Evolutionary conservation across 2,113 vertebrate species (phyloP), one percentile per base, ranked within the genome.

Genomic region (Seriola dumerili): DNA sequence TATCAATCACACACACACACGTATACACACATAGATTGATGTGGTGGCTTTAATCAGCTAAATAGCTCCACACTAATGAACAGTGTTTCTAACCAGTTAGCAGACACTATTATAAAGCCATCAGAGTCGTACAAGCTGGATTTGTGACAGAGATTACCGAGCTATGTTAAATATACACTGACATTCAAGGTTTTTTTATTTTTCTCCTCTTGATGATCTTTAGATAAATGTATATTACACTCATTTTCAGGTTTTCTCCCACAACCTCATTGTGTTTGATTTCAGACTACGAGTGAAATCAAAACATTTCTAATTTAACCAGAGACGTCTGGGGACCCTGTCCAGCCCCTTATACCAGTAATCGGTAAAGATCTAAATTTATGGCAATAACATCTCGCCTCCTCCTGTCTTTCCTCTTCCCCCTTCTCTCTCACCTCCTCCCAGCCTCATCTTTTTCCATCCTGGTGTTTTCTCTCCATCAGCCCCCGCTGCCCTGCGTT

Each of bases 1-100:
- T 68, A 88, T 88, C 83, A 85, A 76, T 88, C 87, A 89, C 67
- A 81, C 72, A 70, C 72, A 70, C 65, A 72, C 16, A 67, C 46
- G n/a, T 42, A 70, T 2, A 68, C 84, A 72, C 76, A 67, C 72
- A 77, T 14, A 78, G 72, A 86, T 63, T 93, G 81, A 88, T 92
- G 88, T 86, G 87, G 89, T 83, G 81, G 87, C 85, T 93, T 93
- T 93, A 91, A 94, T 94, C 91, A 94, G 68, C 62, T 78, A 58
- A 85, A 85, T 62, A 72, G 71, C 84, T 74, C 75, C 3, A 3
- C 74, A 76, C 82, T 78, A 84, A 67, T 79, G 54, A 72, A 73
- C 66, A 67, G 67, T 69, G 21, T 75, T 77, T 80, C 29, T 79
- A 59, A 82, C 66, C 74, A 67, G 59, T 87, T 63, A 69, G 72